Conservation (phyloP, 2,888 invertebrate species). For the Chaetogeoica ovagalla region DNA sequence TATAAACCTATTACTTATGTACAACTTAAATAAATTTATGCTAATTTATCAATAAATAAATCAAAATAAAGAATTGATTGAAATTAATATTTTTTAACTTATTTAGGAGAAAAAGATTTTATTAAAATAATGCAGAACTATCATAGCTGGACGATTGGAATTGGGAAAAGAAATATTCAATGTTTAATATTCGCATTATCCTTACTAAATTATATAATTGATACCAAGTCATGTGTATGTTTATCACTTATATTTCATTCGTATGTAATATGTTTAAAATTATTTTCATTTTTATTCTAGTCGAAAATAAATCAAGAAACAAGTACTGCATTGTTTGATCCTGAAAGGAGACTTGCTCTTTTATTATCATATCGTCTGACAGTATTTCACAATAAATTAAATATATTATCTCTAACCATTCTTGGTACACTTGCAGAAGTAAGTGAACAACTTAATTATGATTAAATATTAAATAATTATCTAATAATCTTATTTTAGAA, state of each 20-base stretch:
- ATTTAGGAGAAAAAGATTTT: conserved; percentile 44
- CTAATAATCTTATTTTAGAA: conserved; percentile 24
- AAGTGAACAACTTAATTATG: not conserved
- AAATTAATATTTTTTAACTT: not conserved
- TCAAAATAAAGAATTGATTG: not conserved
- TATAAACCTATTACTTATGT: too few species aligned
- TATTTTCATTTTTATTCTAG: conserved; percentile 12
- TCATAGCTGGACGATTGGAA: conserved; percentile 41
- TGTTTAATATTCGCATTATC: conserved; percentile 49
- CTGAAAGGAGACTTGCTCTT: conserved; percentile 42
- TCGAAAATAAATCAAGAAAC: conserved; percentile 16
- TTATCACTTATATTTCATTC: not conserved
- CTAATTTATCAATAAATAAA: not conserved
- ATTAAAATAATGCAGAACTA: conserved; percentile 49
- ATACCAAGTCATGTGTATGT: conserved; percentile 39
- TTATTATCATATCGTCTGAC: conserved; percentile 46
- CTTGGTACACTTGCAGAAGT: conserved; percentile 49
- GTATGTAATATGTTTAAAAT: not conserved
- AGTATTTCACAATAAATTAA: conserved; percentile 49
- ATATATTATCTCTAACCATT: conserved; percentile 45
- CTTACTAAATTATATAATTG: conserved; percentile 41
- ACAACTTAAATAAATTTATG: not conserved
- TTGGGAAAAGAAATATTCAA: conserved; percentile 48
- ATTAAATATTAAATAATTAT: not conserved
- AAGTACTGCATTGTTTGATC: conserved; percentile 44